Conservation (phyloP, 30 jellyfish, hydroid and myxozoan genomes). For the Aurelia coerulea region DNA sequence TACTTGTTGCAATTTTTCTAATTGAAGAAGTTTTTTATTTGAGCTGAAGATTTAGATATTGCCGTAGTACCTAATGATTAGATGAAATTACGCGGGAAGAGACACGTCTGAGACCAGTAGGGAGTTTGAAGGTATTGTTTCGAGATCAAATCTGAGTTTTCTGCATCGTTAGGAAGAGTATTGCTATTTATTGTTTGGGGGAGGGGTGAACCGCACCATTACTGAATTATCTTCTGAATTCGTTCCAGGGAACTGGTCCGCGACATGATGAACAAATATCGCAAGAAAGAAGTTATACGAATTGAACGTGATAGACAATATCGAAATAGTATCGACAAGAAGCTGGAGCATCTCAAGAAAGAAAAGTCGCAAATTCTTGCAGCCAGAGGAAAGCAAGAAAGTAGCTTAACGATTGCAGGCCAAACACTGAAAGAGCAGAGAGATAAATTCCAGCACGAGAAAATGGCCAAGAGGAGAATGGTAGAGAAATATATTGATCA, state of each 20-base stretch:
- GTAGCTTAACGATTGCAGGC: slow-evolving; percentile 14
- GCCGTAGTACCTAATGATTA: too few species aligned
- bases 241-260: slow-evolving; percentile 59
- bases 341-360: slow-evolving; percentile 26
- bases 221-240: too few species aligned
- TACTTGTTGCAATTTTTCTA: too few species aligned
- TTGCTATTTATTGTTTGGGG: too few species aligned
- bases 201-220: too few species aligned
- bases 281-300: slow-evolving; percentile 71
- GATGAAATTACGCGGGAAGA: too few species aligned
- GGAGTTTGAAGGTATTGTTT: too few species aligned
- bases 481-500: slow-evolving; percentile 68
- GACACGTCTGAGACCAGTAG: too few species aligned
- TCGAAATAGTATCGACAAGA: slow-evolving; percentile 38
- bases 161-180: too few species aligned
- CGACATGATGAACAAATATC: slow-evolving; percentile 67
- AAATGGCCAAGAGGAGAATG: slow-evolving; percentile 52
- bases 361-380: slow-evolving; percentile 39
- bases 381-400: slow-evolving; percentile 13
- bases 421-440: slow-evolving; percentile 37
- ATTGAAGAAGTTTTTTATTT: too few species aligned
- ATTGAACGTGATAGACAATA: slow-evolving; percentile 68
- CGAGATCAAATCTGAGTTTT: too few species aligned
- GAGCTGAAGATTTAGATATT: too few species aligned
- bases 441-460: slow-evolving; percentile 48